Evolutionary conservation across 2,113 vertebrate species (phyloP).

Genomic region (Myotis davidii): DNA sequence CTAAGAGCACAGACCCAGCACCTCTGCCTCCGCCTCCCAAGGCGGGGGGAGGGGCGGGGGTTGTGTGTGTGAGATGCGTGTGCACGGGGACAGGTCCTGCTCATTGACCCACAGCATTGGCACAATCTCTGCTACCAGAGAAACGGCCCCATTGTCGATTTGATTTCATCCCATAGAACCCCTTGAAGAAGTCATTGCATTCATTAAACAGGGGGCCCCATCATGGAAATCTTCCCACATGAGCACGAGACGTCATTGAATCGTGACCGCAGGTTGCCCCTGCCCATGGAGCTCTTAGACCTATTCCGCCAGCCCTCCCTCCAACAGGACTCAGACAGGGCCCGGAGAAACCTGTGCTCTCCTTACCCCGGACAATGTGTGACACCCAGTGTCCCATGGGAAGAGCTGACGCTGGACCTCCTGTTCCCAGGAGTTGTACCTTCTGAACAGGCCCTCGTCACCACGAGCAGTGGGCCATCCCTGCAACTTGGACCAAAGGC

Average conservation of each 20-base stretch:
- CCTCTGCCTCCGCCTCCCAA: background rate
- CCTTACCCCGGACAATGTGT: background rate
- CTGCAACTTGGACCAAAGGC: slow-evolving; percentile 67
- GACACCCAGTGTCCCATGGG: background rate
- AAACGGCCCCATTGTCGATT: background rate
- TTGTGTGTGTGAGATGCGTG: accelerated
- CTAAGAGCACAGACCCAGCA: background rate
- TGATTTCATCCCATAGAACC: background rate
- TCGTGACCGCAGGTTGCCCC: background rate
- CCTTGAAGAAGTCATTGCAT: background rate
- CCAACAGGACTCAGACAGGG: background rate
- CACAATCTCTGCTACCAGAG: background rate
- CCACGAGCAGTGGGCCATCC: slow-evolving; percentile 38
- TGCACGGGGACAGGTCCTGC: accelerated
- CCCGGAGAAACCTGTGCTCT: background rate
- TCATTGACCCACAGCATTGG: background rate
- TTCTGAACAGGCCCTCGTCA: slow-evolving; percentile 46
- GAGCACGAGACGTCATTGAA: background rate
- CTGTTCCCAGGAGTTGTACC: slow-evolving; percentile 34
- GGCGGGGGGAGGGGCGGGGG: too few species aligned
- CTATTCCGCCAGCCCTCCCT: accelerated
- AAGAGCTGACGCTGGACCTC: background rate
- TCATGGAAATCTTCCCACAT: background rate
- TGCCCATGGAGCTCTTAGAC: background rate
- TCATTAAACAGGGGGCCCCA: background rate